These are phyloP conservation scores for Lepidiolamprologus cunningtoni DNA, from an alignment of 2,113 vertebrate genomes.

Conservation along the genomic window DNA sequence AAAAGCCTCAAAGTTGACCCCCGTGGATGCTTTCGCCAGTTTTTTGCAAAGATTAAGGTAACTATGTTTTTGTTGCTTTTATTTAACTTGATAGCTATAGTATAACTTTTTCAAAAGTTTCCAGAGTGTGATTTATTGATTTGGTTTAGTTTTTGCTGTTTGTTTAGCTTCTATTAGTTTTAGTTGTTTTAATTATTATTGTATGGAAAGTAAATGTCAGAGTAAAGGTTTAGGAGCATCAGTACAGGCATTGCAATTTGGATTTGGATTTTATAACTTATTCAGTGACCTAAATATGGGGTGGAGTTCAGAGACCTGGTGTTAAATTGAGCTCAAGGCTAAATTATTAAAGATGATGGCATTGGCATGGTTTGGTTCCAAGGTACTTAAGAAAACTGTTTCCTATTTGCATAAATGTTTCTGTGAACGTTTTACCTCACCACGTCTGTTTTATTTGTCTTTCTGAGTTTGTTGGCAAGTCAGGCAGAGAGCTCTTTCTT, in stretches of 20 bases:
- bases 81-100: background rate
- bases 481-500: background rate
- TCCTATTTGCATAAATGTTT: background rate
- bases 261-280: background rate
- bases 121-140: background rate
- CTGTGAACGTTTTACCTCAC: rapidly evolving
- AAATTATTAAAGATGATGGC: background rate
- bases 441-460: background rate
- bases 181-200: background rate
- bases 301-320: background rate
- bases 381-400: background rate
- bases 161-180: background rate
- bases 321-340: background rate
- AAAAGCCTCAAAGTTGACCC: slow-evolving; percentile 93
- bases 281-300: background rate
- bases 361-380: background rate
- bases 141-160: background rate
- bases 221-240: background rate
- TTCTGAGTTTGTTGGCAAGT: background rate
- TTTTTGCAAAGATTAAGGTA: slow-evolving; percentile 91
- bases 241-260: background rate
- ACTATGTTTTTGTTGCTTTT: background rate
- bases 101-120: background rate
- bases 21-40: slow-evolving; percentile 88
- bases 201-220: background rate